A percentile compares a stretch with the other conserved stretches of the same genome.
Evolutionary conservation across 2,113 vertebrate genomes (phyloP).

Genomic region (Tricholaema leucomelas): DNA sequence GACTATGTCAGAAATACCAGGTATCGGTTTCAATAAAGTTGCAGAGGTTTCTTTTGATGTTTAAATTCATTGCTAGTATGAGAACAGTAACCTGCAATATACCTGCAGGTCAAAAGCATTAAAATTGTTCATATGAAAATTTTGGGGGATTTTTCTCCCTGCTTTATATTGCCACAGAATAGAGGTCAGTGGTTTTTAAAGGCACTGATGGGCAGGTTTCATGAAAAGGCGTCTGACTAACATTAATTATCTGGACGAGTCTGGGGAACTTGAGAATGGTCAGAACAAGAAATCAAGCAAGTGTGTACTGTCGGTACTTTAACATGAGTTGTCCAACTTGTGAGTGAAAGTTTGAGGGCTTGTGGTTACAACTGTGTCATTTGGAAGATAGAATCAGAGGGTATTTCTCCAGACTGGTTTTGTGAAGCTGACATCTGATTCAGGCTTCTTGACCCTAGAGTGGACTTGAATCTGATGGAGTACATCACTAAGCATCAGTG

Average conservation of each 20-base stretch:
- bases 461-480: background rate
- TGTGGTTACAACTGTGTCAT: background rate
- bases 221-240: background rate
- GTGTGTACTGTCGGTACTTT: background rate
- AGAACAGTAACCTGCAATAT: conserved; percentile 16
- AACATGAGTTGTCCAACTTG: background rate
- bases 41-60: background rate
- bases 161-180: background rate
- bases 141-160: background rate
- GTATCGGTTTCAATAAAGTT: conserved; percentile 26
- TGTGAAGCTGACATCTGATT: background rate
- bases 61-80: conserved; percentile 32
- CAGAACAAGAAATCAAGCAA: background rate
- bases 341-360: background rate
- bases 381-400: background rate
- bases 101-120: conserved; percentile 30
- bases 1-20: conserved; percentile 27
- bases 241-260: background rate
- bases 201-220: background rate
- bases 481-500: background rate
- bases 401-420: background rate
- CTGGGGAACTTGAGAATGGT: background rate
- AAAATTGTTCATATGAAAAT: background rate
- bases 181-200: background rate
- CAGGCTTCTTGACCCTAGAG: background rate